A percentile compares a stretch with the other conserved stretches of the same genome.
These are phyloP conservation scores for Trichopria drosophilae DNA, from an alignment of 2,888 invertebrate genomes.

Conservation along the genomic window DNA sequence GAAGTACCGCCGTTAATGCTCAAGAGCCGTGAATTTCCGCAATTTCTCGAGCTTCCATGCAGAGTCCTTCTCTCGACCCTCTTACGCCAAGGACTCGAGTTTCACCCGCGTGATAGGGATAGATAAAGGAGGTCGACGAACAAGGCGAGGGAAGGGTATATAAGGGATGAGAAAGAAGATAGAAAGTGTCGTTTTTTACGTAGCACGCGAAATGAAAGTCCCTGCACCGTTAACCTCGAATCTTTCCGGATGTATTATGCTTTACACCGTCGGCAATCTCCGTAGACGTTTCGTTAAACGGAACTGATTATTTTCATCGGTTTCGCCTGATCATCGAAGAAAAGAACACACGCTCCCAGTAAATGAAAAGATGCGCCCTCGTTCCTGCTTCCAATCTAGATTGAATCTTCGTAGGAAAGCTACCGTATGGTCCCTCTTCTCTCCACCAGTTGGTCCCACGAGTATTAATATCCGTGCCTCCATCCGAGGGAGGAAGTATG, in stretches of 20 bases:
- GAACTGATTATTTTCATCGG: slow-evolving; percentile 48
- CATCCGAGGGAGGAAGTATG: no score
- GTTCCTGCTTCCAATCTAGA: slow-evolving; percentile 28
- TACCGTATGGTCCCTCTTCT: slow-evolving; percentile 4
- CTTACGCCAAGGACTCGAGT: slow-evolving; percentile 36
- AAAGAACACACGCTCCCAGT: no score
- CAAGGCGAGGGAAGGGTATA: no score
- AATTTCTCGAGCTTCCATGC: slow-evolving; percentile 41
- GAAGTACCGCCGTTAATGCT: slow-evolving; percentile 50
- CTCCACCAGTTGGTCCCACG: slow-evolving; percentile 6
- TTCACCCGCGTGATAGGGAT: slow-evolving; percentile 25
- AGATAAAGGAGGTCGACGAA: no score
- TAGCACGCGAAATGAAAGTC: slow-evolving; percentile 46
- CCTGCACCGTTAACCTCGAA: slow-evolving; percentile 48
- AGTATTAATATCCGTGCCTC: slow-evolving; percentile 25
- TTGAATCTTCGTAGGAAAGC: slow-evolving; percentile 28
- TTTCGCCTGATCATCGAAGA: no score
- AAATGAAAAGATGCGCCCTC: no score
- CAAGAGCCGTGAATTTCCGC: slow-evolving; percentile 44
- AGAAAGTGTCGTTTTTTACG: no score
- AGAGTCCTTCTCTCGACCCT: slow-evolving; percentile 29
- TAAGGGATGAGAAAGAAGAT: no score
- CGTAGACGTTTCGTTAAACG: slow-evolving; percentile 40
- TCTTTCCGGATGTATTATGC: no score
- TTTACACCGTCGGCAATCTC: slow-evolving; percentile 29